A percentile compares a stretch with the other conserved stretches of the same genome.
Evolutionary conservation across 1,140 invertebrate genomes (phyloP).

Genomic region (Pseudomyrmex pallidus): DNA sequence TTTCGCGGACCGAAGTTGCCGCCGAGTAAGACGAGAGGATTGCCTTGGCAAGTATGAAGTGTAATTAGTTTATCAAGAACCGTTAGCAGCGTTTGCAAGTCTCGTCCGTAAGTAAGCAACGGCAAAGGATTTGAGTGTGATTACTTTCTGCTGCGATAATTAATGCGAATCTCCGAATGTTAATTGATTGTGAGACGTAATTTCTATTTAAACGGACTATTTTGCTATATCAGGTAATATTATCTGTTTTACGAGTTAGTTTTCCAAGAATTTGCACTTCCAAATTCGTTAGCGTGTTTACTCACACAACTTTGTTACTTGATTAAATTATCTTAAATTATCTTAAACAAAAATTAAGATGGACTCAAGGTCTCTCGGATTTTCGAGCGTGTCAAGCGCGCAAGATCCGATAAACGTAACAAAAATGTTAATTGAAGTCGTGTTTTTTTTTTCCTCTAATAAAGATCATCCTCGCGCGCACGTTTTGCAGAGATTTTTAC

Average conservation of each 20-base stretch:
- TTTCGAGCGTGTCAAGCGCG: not conserved
- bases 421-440: slow-evolving; percentile 23
- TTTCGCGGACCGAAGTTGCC: slow-evolving; percentile 37
- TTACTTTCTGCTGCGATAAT: slow-evolving; percentile 2
- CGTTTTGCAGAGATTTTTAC: slow-evolving; percentile 1
- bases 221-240: slow-evolving; percentile 1
- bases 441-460: not conserved
- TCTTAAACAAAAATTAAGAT: slow-evolving; percentile 1
- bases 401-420: not conserved
- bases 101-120: slow-evolving; percentile 19
- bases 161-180: slow-evolving; percentile 23
- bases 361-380: not conserved
- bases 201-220: slow-evolving; percentile 1
- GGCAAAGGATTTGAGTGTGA: slow-evolving; percentile 1
- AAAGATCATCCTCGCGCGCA: not conserved
- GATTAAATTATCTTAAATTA: slow-evolving; percentile 9
- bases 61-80: slow-evolving; percentile 73
- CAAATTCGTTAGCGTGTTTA: not conserved
- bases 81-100: slow-evolving; percentile 36
- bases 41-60: slow-evolving; percentile 32
- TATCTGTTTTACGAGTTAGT: slow-evolving; percentile 11
- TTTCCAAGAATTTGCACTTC: not conserved
- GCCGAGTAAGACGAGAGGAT: slow-evolving; percentile 10
- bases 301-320: not conserved
- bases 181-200: slow-evolving; percentile 21